Evolutionary conservation across 92 coral and sea anemone genomes (phyloP).

Genomic region (Parazoanthus atlanticus): DNA sequence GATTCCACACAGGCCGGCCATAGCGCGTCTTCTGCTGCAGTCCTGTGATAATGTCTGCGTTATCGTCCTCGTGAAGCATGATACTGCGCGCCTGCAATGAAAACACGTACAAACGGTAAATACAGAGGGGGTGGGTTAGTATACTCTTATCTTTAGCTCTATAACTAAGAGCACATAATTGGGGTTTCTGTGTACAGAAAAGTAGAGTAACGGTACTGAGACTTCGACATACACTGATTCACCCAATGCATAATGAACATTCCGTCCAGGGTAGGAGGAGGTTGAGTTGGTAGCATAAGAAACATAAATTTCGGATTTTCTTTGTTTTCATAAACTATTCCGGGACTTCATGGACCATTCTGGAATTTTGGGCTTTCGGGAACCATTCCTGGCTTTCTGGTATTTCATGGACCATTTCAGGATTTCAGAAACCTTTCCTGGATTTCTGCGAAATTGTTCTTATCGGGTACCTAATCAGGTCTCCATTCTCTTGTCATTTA

Average conservation of each 20-base stretch:
- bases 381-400: too few species aligned
- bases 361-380: too few species aligned
- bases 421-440: too few species aligned
- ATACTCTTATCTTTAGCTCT: too few species aligned
- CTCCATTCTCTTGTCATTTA: conserved; percentile 95
- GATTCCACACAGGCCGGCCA: conserved; percentile 93
- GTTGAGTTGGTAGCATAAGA: too few species aligned
- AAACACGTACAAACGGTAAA: not conserved
- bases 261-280: too few species aligned
- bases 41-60: conserved; percentile 84
- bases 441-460: not conserved
- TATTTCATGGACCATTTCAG: too few species aligned
- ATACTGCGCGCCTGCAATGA: conserved; percentile 79
- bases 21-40: conserved; percentile 85
- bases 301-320: not conserved
- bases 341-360: too few species aligned
- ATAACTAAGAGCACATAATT: too few species aligned
- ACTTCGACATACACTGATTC: not conserved
- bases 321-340: too few species aligned
- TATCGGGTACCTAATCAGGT: conserved; percentile 69
- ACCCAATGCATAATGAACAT: not conserved
- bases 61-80: conserved; percentile 83
- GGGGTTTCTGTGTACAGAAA: too few species aligned
- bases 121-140: not conserved
- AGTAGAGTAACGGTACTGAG: not conserved